A percentile compares a stretch with the other conserved stretches of the same genome.
Evolutionary conservation across 2,113 vertebrate genomes (phyloP).

Genomic region (Corythornis cristatus): DNA sequence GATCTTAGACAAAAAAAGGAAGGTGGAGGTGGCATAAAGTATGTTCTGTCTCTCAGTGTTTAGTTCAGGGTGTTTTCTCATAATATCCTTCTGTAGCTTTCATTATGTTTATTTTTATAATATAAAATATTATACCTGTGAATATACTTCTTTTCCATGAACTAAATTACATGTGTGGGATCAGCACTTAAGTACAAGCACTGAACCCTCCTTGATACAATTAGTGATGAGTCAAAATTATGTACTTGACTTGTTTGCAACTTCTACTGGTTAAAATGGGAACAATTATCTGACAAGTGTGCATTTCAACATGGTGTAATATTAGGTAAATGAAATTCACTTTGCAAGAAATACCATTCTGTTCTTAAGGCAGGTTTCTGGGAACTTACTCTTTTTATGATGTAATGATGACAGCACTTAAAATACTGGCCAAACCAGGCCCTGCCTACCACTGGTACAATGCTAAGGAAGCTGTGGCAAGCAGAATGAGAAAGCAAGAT

Average conservation of each 20-base stretch:
- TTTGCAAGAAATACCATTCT: not conserved
- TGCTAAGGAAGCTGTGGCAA: not conserved
- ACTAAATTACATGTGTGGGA: not conserved
- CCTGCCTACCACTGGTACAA: not conserved
- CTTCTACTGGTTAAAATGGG: not conserved
- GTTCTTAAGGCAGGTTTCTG: not conserved
- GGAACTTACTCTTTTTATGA: not conserved
- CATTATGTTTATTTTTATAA: not conserved
- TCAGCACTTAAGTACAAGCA: not conserved
- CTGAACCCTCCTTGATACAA: not conserved
- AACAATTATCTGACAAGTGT: not conserved
- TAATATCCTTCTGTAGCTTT: not conserved
- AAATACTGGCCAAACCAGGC: not conserved
- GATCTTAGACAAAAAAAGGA: not conserved
- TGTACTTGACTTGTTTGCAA: not conserved
- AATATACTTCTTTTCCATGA: not conserved
- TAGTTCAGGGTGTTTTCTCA: not conserved
- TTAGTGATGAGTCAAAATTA: not conserved
- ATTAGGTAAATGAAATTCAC: not conserved
- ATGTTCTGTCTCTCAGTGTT: conserved; percentile 3
- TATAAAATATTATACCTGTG: not conserved
- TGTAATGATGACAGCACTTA: not conserved
- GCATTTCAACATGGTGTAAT: not conserved
- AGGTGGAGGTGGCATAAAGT: not conserved
- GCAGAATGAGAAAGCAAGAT: not conserved